Evolutionary conservation across 1,140 invertebrate genomes (phyloP).

Genomic region (Sitobion miscanthi): DNA sequence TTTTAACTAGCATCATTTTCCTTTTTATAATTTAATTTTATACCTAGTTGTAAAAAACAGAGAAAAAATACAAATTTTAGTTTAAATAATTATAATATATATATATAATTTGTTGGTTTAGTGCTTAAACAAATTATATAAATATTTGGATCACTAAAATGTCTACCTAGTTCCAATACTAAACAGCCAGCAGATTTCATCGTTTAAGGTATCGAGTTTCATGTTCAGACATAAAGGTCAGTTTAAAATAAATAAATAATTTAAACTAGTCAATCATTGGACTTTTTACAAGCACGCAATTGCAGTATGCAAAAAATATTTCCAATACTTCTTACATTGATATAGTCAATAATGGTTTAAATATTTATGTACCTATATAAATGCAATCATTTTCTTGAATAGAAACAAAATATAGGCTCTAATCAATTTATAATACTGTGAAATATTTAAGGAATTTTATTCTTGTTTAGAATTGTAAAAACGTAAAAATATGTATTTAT

Average conservation of each 20-base stretch:
- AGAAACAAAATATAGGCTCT: neutral
- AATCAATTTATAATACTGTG: neutral
- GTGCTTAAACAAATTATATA: constrained; percentile 8
- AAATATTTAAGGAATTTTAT: neutral
- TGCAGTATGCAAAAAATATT: neutral
- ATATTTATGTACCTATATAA: neutral
- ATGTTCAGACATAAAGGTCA: neutral
- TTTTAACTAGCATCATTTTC: neutral
- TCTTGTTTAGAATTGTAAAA: neutral
- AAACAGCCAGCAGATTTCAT: neutral
- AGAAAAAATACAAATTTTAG: neutral
- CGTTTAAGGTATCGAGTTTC: neutral
- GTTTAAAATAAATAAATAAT: neutral
- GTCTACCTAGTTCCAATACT: neutral
- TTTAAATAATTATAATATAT: neutral
- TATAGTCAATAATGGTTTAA: neutral
- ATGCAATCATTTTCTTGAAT: neutral
- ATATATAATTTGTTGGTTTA: neutral
- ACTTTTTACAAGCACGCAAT: neutral
- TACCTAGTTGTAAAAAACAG: neutral
- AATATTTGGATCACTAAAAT: neutral
- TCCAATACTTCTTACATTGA: neutral
- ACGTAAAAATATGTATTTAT: neutral
- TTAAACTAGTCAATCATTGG: neutral
- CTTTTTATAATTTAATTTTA: neutral